Evolutionary conservation across 2,888 invertebrate genomes (phyloP), one percentile per base, ranked within the genome.

Genomic region (Spilosoma lubricipeda): DNA sequence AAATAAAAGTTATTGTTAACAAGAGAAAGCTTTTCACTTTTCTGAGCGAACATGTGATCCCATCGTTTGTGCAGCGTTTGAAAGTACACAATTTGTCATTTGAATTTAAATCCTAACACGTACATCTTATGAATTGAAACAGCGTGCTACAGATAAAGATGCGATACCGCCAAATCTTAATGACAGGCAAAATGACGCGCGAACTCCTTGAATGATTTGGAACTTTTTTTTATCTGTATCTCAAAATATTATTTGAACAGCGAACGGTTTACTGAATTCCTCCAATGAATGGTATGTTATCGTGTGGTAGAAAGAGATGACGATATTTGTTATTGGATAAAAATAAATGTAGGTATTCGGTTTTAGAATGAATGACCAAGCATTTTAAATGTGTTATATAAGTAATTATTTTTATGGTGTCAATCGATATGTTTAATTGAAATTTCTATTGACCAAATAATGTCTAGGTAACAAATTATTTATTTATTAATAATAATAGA

Each of bases 1-100:
- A 84, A 80, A 83, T 81, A 85, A 84, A 83, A 84, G 82, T 84
- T 79, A 83, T 84, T 83, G 84, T 86, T 86, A 86, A 87, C 86
- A 87, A 90, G 92, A 87, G 92, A 92, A 92, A 92, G 92, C 86
- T 84, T 86, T 85, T 88, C 87, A 83, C 87, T 79, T 84, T 85
- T 85, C 87, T 81, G 87, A 89, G 89, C 87, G 85, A 88, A 88
- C 91, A 91, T 90, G 91, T 90, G 90, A 91, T 91, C 81, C 88
- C 87, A 90, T 89, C 91, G 86, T 92, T 92, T 89, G 86, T 80
- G 85, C 86, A 87, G 84, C 78, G 80, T 79, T 79, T 75, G 83
- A 82, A 84, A 82, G 86, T 89, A 87, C 84, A 89, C 88, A 82
- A 77, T 78, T 86, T 82, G 75, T 71, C 75, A 83, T 48, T 59